Conservation (phyloP, 2,797 vertebrate genomes). For the Sebastolobus alascanus region DNA sequence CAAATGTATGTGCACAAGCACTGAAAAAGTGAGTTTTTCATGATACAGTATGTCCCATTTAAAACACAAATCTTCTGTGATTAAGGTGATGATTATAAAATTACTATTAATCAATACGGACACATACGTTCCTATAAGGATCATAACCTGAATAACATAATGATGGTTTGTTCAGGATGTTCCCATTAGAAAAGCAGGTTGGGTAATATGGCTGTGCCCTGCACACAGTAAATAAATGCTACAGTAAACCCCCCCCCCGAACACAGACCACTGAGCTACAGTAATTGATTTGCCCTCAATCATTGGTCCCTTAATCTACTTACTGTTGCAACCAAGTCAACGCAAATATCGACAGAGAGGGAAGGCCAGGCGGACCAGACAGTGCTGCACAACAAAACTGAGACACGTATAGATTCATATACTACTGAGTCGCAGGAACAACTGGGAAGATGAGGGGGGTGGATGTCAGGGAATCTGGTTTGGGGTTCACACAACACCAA, state of each 20-base stretch:
- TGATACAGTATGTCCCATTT: too few species aligned
- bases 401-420: constrained; percentile 16
- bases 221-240: constrained; percentile 38
- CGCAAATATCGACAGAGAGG: constrained; percentile 57
- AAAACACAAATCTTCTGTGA: neutral
- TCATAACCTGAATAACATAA: neutral
- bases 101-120: neutral
- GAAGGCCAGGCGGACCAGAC: constrained; percentile 47
- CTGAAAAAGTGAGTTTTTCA: too few species aligned
- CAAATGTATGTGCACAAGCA: too few species aligned
- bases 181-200: constrained; percentile 27
- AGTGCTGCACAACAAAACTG: constrained; percentile 18
- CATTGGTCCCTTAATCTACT: constrained; percentile 73
- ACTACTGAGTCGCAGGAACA: neutral
- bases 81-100: neutral
- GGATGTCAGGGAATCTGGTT: constrained; percentile 11
- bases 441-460: neutral
- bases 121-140: neutral
- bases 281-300: constrained; percentile 81
- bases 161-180: constrained; percentile 36
- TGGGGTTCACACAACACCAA: neutral
- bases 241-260: constrained; percentile 34
- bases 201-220: constrained; percentile 28
- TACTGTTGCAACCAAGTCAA: constrained; percentile 70
- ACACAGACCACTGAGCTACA: constrained; percentile 66